These are phyloP conservation scores for Acronicta leporina DNA, from an alignment of 2,888 invertebrate genomes.

Conservation along the genomic window DNA sequence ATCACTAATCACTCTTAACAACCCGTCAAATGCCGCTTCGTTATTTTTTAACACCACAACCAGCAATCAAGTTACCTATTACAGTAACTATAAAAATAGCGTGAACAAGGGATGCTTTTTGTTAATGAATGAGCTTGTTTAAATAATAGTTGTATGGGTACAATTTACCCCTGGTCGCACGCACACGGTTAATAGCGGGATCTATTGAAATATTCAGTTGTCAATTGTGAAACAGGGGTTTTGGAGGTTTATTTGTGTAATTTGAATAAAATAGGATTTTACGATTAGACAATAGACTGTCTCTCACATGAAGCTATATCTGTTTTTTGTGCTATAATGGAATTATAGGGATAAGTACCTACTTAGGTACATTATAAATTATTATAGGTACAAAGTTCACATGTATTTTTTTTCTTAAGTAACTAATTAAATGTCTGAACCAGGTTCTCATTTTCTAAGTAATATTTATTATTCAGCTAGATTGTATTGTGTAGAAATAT, in stretches of 20 bases:
- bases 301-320: no score
- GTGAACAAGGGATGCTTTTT: slow-evolving; percentile 69
- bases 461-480: no score
- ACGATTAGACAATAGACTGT: no score
- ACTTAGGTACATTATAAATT: no score
- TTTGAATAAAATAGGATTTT: neutral
- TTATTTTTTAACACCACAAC: slow-evolving; percentile 40
- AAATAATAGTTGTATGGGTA: slow-evolving; percentile 61
- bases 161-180: slow-evolving; percentile 52
- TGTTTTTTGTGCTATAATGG: no score
- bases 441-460: no score
- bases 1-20: slow-evolving; percentile 18
- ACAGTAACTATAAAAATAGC: slow-evolving; percentile 52
- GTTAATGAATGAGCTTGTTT: slow-evolving; percentile 71
- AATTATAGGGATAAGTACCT: no score
- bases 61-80: slow-evolving; percentile 66
- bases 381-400: no score
- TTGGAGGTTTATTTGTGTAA: slow-evolving; percentile 9
- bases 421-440: no score
- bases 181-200: slow-evolving; percentile 56
- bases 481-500: no score
- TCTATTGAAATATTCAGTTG: slow-evolving; percentile 59
- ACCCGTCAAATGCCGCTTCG: slow-evolving; percentile 16
- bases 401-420: no score
- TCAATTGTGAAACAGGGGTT: slow-evolving; percentile 19